Evolutionary conservation across 2,797 vertebrate species (phyloP), one percentile per base, ranked within the genome.

Genomic region (Hippocampus kuda): DNA sequence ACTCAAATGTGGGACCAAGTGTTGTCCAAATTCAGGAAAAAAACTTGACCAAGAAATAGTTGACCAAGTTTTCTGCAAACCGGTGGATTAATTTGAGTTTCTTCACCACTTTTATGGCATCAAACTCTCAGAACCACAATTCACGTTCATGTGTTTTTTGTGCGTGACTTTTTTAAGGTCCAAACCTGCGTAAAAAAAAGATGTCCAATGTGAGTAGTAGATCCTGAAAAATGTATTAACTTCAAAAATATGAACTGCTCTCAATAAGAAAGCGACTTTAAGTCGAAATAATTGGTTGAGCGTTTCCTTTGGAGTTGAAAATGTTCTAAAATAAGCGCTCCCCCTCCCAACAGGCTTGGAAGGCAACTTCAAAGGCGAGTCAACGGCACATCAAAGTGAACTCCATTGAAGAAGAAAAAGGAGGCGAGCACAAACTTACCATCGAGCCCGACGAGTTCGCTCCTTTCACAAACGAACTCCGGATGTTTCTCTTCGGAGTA

Each of bases 361-460:
- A 80, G 78, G 71, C 78, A 73, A 91, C 90, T 91, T 92, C 91
- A 91, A 92, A 90, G 85, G 88, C 82, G 78, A 88, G 85, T 88
- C 82, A 77, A 87, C 83, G 79, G 87, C 81, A 93, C 90, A 92
- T 94, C 92, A 94, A 95, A 94, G 89, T 74, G 73, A 84, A 73
- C 83, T 84, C 79, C 82, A 18, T 44, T 44, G 38, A 30, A 48
- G 24, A 49, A 75, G 75, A 72, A 56, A 56, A 41, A 15, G 49
- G 48, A 51, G 84, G 86, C 86, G 88, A 85, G 86, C 88, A 85
- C 85, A 41, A 91, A 92, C 94, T 94, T 91, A 95, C 93, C 94
- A 92, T 90, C 79, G 91, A 92, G 91, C 88, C 86, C 88, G 85
- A 81, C 80, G 80, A 90, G 81, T 91, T 90, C 75, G 71, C 80